Evolutionary conservation across 2,888 invertebrate genomes (phyloP).

Genomic region (Clostera curtula): DNA sequence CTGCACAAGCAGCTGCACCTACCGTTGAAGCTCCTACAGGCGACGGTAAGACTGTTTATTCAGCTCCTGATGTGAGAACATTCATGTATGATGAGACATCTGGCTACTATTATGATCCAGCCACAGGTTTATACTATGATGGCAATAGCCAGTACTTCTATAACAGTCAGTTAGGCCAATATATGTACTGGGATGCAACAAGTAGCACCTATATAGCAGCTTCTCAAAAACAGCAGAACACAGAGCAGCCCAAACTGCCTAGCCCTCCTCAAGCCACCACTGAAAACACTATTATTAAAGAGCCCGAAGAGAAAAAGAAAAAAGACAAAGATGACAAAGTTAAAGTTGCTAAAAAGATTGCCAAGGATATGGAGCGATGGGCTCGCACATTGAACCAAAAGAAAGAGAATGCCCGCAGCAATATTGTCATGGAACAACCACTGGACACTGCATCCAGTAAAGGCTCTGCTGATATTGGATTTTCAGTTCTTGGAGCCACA

Average conservation of each 20-base stretch:
- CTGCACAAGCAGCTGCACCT: slow-evolving; percentile 51
- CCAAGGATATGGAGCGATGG: slow-evolving; percentile 92
- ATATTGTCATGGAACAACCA: slow-evolving; percentile 62
- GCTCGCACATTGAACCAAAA: slow-evolving; percentile 97
- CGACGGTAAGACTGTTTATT: slow-evolving; percentile 79
- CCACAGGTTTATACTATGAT: slow-evolving; percentile 96
- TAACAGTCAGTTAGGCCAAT: slow-evolving; percentile 92
- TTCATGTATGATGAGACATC: slow-evolving; percentile 96
- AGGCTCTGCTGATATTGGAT: slow-evolving; percentile 94
- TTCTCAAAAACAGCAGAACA: slow-evolving; percentile 47
- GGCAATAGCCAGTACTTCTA: slow-evolving; percentile 97
- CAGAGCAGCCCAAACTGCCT: slow-evolving; percentile 46
- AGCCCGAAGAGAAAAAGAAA: slow-evolving; percentile 78
- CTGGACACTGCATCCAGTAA: slow-evolving; percentile 69
- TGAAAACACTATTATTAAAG: slow-evolving; percentile 49
- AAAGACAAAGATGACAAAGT: slow-evolving; percentile 93
- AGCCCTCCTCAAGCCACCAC: slow-evolving; percentile 39
- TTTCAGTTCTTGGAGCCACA: slow-evolving; percentile 89
- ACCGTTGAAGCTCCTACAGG: slow-evolving; percentile 71
- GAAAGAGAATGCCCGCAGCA: slow-evolving; percentile 80
- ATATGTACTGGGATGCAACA: slow-evolving; percentile 95
- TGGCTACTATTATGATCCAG: slow-evolving; percentile 96
- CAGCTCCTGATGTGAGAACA: slow-evolving; percentile 90
- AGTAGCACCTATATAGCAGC: slow-evolving; percentile 78
- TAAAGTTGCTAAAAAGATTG: slow-evolving; percentile 97